Conservation (phyloP, 2,113 vertebrate genomes). For the Anarrhichthys ocellatus region DNA sequence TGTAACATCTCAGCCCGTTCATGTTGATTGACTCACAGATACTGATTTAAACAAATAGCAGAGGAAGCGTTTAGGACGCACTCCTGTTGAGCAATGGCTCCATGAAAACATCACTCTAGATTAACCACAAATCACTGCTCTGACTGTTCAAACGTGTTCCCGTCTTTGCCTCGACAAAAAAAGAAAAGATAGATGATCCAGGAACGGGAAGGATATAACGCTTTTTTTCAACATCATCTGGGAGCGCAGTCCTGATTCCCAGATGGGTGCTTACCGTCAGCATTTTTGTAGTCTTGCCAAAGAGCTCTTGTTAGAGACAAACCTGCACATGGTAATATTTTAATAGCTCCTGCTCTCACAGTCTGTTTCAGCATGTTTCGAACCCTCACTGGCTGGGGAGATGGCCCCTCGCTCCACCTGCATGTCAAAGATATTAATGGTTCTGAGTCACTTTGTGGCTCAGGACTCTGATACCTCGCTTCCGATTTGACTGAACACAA, state of each 20-base stretch:
- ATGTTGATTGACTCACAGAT: conserved; percentile 17
- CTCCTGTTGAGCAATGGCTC: conserved; percentile 2
- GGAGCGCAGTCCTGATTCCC: conserved; percentile 67
- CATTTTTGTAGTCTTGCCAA: conserved; percentile 63
- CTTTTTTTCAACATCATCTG: conserved; percentile 66
- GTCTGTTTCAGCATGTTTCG: conserved; percentile 59
- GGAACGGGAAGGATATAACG: conserved; percentile 75
- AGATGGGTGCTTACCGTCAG: conserved; percentile 62
- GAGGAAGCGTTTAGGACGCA: conserved; percentile 28
- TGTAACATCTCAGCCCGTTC: not conserved
- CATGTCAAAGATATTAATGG: conserved; percentile 78
- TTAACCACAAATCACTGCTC: conserved; percentile 55
- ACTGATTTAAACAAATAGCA: conserved; percentile 21
- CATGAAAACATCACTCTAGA: conserved; percentile 39
- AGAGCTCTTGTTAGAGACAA: conserved; percentile 64
- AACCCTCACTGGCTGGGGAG: conserved; percentile 58
- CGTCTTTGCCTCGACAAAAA: conserved; percentile 14
- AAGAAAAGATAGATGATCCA: conserved; percentile 69
- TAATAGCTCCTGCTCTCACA: conserved; percentile 58
- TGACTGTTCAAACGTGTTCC: conserved; percentile 42
- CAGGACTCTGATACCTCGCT: conserved; percentile 55
- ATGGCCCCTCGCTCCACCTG: conserved; percentile 67
- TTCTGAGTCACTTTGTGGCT: conserved; percentile 67
- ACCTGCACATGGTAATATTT: conserved; percentile 71
- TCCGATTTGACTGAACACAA: conserved; percentile 70